These are phyloP conservation scores for Eupleurogrammus muticus DNA, from an alignment of 2,797 vertebrate species.

Conservation along the genomic window DNA sequence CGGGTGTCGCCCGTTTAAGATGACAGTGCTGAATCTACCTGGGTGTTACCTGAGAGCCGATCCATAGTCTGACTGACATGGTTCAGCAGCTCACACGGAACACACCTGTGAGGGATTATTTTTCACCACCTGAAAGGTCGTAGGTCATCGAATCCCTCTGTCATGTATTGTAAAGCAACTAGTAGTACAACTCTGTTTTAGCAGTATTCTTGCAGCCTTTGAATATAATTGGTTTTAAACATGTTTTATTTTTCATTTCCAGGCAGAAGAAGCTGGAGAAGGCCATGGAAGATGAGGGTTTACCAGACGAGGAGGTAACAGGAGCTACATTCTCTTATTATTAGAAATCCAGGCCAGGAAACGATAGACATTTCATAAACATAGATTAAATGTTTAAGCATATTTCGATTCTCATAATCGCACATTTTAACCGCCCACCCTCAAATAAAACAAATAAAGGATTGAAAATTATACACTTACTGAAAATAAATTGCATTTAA, in stretches of 20 bases:
- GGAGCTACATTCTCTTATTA: neutral
- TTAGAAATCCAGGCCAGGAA: too few species aligned
- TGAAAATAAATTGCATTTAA: too few species aligned
- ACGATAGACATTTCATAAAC: too few species aligned
- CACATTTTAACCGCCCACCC: too few species aligned
- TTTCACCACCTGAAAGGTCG: neutral
- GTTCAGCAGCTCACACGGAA: neutral
- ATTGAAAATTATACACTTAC: too few species aligned
- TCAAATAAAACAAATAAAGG: too few species aligned
- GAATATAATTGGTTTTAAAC: neutral
- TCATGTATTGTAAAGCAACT: neutral
- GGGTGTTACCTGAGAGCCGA: conserved; percentile 38
- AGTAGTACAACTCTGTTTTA: neutral
- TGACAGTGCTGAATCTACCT: conserved; percentile 20
- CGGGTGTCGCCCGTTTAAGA: conserved; percentile 14
- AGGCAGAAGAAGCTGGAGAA: conserved; percentile 99
- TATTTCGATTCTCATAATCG: too few species aligned
- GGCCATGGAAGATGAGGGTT: conserved; percentile 98
- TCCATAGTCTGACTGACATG: conserved; percentile 15
- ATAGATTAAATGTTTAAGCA: too few species aligned
- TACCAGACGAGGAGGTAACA: conserved; percentile 94
- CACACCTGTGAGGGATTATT: too few species aligned
- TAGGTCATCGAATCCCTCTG: neutral
- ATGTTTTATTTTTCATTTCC: neutral
- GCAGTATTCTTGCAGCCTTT: neutral